These are phyloP conservation scores for Amorpha juglandis DNA, from an alignment of 2,888 invertebrate genomes.

Conservation along the genomic window DNA sequence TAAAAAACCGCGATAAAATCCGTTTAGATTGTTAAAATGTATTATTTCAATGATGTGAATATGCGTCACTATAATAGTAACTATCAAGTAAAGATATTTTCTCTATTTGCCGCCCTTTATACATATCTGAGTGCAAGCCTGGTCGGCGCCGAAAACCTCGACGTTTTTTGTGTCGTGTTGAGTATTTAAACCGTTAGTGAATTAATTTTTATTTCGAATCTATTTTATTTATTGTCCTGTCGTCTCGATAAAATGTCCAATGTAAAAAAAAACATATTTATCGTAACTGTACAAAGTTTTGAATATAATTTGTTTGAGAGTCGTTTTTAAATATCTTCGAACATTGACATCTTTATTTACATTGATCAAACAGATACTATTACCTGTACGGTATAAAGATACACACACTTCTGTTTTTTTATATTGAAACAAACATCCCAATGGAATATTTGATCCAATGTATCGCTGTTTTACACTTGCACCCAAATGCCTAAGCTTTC, in stretches of 20 bases:
- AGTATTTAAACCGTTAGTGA: constrained; percentile 25
- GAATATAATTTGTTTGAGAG: neutral
- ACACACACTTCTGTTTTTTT: too few relatives aligned
- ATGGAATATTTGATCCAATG: too few relatives aligned
- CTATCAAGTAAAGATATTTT: too few relatives aligned
- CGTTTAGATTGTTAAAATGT: too few relatives aligned
- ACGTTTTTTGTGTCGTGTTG: constrained; percentile 10
- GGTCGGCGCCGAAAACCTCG: constrained; percentile 18
- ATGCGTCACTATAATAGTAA: too few relatives aligned
- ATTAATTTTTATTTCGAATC: constrained; percentile 27
- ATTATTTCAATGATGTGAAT: too few relatives aligned
- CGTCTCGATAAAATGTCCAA: neutral
- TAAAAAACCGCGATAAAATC: too few relatives aligned
- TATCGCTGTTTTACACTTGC: too few relatives aligned
- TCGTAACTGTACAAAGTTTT: neutral
- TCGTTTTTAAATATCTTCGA: neutral
- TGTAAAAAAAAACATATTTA: neutral
- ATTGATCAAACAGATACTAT: too few relatives aligned
- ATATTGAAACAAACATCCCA: too few relatives aligned
- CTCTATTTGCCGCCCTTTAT: neutral
- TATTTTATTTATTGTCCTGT: constrained; percentile 19
- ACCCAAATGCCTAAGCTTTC: too few relatives aligned
- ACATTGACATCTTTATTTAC: neutral
- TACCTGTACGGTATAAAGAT: too few relatives aligned
- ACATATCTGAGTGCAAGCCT: neutral